A percentile compares a stretch with the other conserved stretches of the same genome.
phyloP scores from a whole-genome alignment of 2,797 vertebrate genomes.

The Harpagifer antarcticus region DNA sequence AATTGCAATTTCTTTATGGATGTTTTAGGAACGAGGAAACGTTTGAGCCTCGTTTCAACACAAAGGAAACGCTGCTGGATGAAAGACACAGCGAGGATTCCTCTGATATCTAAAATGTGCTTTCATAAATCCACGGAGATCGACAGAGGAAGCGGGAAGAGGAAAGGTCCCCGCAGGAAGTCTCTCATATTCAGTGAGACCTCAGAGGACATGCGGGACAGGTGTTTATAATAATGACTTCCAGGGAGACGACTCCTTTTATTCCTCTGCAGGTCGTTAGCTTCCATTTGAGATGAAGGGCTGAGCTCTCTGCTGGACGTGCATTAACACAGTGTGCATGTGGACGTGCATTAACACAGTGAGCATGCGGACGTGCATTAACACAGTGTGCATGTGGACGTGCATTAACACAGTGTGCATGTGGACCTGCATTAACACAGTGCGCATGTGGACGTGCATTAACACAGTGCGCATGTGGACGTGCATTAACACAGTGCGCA shows the following conservation, averaged over 20 bases:
- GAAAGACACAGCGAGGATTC: too few species aligned
- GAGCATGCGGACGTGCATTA: too few species aligned
- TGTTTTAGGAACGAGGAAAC: too few species aligned
- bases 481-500: too few species aligned
- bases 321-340: slow-evolving; percentile 45
- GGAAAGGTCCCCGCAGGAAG: too few species aligned
- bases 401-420: too few species aligned
- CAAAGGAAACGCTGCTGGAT: too few species aligned
- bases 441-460: slow-evolving; percentile 63
- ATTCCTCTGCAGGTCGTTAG: slow-evolving; percentile 40
- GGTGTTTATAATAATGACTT: slow-evolving; percentile 73
- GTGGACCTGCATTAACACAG: too few species aligned
- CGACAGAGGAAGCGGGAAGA: not conserved
- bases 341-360: too few species aligned
- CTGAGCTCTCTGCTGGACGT: slow-evolving; percentile 50
- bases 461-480: slow-evolving; percentile 27
- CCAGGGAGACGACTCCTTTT: slow-evolving; percentile 41
- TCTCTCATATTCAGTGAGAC: slow-evolving; percentile 21
- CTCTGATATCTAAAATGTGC: slow-evolving; percentile 14
- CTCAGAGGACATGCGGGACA: slow-evolving; percentile 61
- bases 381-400: too few species aligned
- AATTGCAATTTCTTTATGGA: too few species aligned
- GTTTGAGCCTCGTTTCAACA: too few species aligned
- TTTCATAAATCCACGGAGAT: slow-evolving; percentile 33
- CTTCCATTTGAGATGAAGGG: slow-evolving; percentile 40